Evolutionary conservation across 2,888 invertebrate genomes (phyloP).

Genomic region (Tuta absoluta): DNA sequence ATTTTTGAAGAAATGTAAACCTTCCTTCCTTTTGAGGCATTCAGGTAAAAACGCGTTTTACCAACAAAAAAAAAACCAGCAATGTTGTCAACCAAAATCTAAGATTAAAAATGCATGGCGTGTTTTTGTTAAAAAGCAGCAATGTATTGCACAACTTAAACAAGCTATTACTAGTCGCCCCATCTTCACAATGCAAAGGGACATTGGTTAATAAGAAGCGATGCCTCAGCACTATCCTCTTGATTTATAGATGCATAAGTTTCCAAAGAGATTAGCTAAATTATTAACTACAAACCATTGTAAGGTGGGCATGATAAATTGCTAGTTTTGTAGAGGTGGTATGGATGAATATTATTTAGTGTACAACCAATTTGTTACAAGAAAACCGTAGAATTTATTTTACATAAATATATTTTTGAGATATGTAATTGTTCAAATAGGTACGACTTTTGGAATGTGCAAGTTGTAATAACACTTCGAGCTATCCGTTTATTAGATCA

Average conservation of each 20-base stretch:
- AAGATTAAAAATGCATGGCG: too few relatives aligned
- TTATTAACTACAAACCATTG: conserved; percentile 54
- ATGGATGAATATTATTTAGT: conserved; percentile 10
- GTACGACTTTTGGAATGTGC: too few relatives aligned
- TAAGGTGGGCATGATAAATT: conserved; percentile 43
- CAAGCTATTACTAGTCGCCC: background rate
- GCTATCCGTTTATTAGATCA: too few relatives aligned
- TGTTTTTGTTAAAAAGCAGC: background rate
- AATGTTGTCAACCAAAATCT: too few relatives aligned
- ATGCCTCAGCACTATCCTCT: conserved; percentile 64
- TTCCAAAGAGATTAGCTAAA: conserved; percentile 63
- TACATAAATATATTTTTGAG: too few relatives aligned
- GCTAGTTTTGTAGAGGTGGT: conserved; percentile 18
- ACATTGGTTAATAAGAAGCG: conserved; percentile 68
- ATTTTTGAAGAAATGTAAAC: too few relatives aligned
- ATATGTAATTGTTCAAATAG: too few relatives aligned
- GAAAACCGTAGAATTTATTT: background rate
- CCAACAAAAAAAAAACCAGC: too few relatives aligned
- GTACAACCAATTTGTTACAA: background rate
- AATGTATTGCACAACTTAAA: background rate
- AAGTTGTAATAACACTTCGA: too few relatives aligned
- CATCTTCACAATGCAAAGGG: background rate
- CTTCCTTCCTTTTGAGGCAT: too few relatives aligned
- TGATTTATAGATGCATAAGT: conserved; percentile 71
- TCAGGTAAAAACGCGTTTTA: too few relatives aligned